These are phyloP conservation scores for Schrankia costaestrigalis DNA, from an alignment of 2,888 invertebrate genomes.

Conservation along the genomic window DNA sequence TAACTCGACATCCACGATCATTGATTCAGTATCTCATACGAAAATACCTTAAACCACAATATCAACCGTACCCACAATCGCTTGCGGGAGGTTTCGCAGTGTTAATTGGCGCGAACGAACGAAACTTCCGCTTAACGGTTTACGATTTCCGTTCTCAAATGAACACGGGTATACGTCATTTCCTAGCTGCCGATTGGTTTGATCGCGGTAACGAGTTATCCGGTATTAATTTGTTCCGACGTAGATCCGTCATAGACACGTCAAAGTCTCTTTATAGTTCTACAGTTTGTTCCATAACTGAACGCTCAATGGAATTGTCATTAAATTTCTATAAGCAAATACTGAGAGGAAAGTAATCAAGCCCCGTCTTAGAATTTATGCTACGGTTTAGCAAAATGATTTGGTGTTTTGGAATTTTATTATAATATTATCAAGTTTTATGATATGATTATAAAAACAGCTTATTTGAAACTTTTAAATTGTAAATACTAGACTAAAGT, in stretches of 20 bases:
- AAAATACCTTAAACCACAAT: constrained; percentile 16
- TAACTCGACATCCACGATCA: too few relatives aligned
- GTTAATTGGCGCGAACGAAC: constrained; percentile 46
- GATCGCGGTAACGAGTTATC: constrained; percentile 50
- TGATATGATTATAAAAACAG: too few relatives aligned
- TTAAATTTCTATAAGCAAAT: too few relatives aligned
- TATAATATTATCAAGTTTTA: too few relatives aligned
- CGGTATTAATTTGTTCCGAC: constrained; percentile 50
- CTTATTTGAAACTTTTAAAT: too few relatives aligned
- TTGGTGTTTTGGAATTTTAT: too few relatives aligned
- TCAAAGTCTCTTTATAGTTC: constrained; percentile 17
- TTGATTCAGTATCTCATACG: background rate
- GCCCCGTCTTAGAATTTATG: too few relatives aligned
- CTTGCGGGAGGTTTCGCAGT: constrained; percentile 16
- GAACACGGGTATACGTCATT: constrained; percentile 54
- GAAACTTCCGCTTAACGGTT: constrained; percentile 62
- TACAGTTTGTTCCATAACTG: background rate
- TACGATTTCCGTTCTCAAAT: constrained; percentile 58
- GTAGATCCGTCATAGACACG: constrained; percentile 29
- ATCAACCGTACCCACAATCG: constrained; percentile 28
- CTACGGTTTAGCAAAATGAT: too few relatives aligned
- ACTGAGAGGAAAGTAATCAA: too few relatives aligned
- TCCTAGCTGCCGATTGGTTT: constrained; percentile 48
- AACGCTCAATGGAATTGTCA: too few relatives aligned
- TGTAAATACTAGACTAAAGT: too few relatives aligned